Evolutionary conservation across 2,797 vertebrate species (phyloP).

Genomic region (Smutsia temminckii): DNA sequence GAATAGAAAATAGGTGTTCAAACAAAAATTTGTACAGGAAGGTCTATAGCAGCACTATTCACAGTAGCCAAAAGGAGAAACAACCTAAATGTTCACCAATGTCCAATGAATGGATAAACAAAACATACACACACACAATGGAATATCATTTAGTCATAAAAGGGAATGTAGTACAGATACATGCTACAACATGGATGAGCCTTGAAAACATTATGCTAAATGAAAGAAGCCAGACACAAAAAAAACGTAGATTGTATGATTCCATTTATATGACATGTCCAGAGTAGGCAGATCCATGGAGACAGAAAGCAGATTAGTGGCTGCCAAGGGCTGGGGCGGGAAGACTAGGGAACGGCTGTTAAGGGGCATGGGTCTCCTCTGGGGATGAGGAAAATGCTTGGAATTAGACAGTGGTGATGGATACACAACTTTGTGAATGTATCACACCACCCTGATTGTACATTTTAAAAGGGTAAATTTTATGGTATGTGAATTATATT

Average conservation of each 20-base stretch:
- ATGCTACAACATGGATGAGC: accelerated
- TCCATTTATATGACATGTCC: neutral
- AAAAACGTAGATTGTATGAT: neutral
- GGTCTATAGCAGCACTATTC: neutral
- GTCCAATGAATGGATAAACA: neutral
- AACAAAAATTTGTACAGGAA: neutral
- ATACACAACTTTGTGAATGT: neutral
- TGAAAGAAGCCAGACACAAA: neutral
- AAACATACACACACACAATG: accelerated
- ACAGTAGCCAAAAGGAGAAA: neutral
- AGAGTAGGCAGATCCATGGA: neutral
- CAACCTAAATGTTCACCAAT: too few relatives aligned
- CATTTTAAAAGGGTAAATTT: neutral
- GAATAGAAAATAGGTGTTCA: neutral
- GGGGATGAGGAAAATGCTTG: neutral
- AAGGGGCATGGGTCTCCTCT: neutral
- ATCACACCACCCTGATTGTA: neutral
- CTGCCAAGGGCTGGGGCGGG: neutral
- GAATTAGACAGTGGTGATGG: neutral
- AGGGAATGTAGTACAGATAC: neutral
- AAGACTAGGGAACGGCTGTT: neutral
- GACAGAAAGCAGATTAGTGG: neutral
- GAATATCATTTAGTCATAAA: neutral
- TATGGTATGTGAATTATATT: neutral
- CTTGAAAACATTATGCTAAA: neutral